Evolutionary conservation across 2,888 invertebrate genomes (phyloP).

Genomic region (Catocala fraxini): DNA sequence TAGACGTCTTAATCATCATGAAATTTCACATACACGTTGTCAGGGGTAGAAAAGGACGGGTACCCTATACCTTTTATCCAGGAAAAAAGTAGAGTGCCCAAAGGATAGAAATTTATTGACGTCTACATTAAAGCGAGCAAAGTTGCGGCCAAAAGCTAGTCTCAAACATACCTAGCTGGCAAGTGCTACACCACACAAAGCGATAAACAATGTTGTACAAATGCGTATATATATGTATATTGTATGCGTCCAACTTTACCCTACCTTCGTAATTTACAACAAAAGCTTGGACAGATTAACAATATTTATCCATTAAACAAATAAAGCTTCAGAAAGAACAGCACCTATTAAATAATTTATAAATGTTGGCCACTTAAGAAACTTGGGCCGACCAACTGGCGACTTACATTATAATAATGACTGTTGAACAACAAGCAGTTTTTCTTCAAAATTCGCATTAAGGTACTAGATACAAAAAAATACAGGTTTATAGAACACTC

Average conservation of each 20-base stretch:
- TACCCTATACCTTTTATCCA: too few relatives aligned
- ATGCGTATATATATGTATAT: too few relatives aligned
- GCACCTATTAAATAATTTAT: constrained; percentile 57
- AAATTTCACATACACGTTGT: too few relatives aligned
- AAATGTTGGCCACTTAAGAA: constrained; percentile 52
- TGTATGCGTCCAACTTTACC: neutral
- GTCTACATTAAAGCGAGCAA: too few relatives aligned
- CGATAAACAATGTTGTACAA: too few relatives aligned
- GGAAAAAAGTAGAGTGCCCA: too few relatives aligned
- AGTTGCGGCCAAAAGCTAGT: too few relatives aligned
- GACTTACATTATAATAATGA: constrained; percentile 83
- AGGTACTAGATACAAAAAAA: constrained; percentile 65
- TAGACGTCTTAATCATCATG: too few relatives aligned
- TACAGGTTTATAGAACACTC: neutral
- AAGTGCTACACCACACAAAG: too few relatives aligned
- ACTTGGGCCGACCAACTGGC: constrained; percentile 72
- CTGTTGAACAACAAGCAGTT: constrained; percentile 69
- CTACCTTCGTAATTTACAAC: constrained; percentile 12
- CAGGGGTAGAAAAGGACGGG: too few relatives aligned
- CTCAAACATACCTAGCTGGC: too few relatives aligned
- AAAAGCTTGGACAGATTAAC: constrained; percentile 29
- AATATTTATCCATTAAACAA: constrained; percentile 45
- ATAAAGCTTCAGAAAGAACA: constrained; percentile 38
- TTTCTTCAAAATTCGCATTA: constrained; percentile 78
- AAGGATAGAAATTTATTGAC: too few relatives aligned